A percentile compares a stretch with the other conserved stretches of the same genome.
Conservation (phyloP, 2,888 invertebrate genomes). For the Orthosia gothica region DNA sequence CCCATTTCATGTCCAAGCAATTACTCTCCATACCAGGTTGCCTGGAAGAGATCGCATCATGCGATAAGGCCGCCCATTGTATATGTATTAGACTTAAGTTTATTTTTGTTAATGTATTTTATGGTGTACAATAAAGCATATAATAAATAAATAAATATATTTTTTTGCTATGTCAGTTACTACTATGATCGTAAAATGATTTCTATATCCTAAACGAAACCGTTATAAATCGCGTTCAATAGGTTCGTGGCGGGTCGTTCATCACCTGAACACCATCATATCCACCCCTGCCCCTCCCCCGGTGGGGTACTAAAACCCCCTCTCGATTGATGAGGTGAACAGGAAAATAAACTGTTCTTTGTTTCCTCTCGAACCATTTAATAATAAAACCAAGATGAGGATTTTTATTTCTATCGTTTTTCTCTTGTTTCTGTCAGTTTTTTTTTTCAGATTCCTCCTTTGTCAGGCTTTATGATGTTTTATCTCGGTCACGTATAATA, state of each 20-base stretch:
- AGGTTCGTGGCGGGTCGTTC: slow-evolving; percentile 44
- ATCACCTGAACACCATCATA: slow-evolving; percentile 62
- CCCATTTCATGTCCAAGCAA: too few species aligned
- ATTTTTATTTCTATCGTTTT: slow-evolving; percentile 31
- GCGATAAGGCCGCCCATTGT: too few species aligned
- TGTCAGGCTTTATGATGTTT: neutral
- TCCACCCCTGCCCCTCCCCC: neutral
- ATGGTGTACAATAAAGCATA: too few species aligned
- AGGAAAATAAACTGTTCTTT: slow-evolving; percentile 53
- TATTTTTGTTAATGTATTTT: too few species aligned
- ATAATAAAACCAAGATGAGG: slow-evolving; percentile 41
- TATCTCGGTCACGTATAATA: neutral
- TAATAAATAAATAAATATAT: too few species aligned
- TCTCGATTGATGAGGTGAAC: slow-evolving; percentile 54
- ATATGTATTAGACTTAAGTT: too few species aligned
- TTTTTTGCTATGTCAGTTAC: too few species aligned
- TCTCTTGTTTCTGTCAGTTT: slow-evolving; percentile 8
- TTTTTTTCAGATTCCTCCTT: neutral
- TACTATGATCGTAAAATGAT: slow-evolving; percentile 20
- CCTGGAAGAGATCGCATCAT: too few species aligned
- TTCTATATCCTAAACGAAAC: slow-evolving; percentile 34
- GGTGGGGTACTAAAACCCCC: neutral
- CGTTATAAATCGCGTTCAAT: slow-evolving; percentile 45
- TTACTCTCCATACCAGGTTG: too few species aligned
- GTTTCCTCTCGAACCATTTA: slow-evolving; percentile 48